These are phyloP conservation scores for Apistogramma diplotaenia DNA, from an alignment of 2,113 vertebrate genomes.

Conservation along the genomic window DNA sequence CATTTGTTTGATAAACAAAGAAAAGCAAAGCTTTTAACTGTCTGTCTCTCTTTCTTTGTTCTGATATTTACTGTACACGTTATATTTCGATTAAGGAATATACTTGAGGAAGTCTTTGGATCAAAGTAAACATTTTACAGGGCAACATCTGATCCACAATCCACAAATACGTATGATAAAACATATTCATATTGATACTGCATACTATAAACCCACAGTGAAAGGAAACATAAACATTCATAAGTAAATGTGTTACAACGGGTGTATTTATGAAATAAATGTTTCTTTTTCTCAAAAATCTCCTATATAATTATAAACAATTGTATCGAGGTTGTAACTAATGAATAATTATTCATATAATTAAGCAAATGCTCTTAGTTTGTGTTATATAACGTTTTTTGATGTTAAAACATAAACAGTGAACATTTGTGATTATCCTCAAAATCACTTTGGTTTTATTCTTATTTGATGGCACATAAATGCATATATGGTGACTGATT, in stretches of 20 bases:
- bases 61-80: slow-evolving; percentile 36
- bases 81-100: slow-evolving; percentile 35
- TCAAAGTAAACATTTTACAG: neutral
- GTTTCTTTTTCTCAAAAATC: slow-evolving; percentile 17
- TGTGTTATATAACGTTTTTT: slow-evolving; percentile 3
- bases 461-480: neutral
- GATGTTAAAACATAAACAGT: neutral
- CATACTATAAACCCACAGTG: neutral
- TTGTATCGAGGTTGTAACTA: neutral
- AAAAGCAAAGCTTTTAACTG: slow-evolving; percentile 43
- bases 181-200: neutral
- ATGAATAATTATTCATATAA: slow-evolving; percentile 22
- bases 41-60: slow-evolving; percentile 26
- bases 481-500: neutral
- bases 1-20: slow-evolving; percentile 54
- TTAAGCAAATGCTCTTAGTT: slow-evolving; percentile 43
- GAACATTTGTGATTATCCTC: neutral
- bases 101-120: slow-evolving; percentile 7
- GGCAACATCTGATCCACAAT: neutral
- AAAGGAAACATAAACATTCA: neutral
- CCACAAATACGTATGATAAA: neutral
- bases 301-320: slow-evolving; percentile 31
- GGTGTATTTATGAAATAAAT: slow-evolving; percentile 32
- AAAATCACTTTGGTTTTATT: neutral
- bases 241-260: slow-evolving; percentile 1